Conservation (phyloP, 2,797 vertebrate genomes). For the Vireo griseus region DNA sequence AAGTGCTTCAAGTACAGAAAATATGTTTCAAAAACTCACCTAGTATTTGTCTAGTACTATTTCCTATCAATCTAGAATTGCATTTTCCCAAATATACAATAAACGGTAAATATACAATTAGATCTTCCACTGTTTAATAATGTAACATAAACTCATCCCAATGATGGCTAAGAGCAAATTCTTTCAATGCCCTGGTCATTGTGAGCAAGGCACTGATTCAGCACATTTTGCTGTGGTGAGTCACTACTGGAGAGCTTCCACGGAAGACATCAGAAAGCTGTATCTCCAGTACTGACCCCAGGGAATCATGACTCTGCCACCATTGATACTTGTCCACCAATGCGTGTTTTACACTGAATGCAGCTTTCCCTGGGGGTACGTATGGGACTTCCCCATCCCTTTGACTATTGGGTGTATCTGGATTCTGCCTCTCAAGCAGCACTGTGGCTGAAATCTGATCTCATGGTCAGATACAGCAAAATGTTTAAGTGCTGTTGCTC, state of each 20-base stretch:
- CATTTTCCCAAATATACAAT: not conserved
- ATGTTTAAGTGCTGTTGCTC: not conserved
- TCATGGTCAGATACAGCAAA: not conserved
- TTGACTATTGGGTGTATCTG: not conserved
- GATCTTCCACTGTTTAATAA: not conserved
- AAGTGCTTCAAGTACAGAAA: not conserved
- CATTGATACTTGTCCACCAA: conserved; percentile 2
- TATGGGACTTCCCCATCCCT: not conserved
- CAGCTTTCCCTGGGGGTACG: not conserved
- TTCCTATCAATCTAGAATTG: not conserved
- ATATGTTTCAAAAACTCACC: not conserved
- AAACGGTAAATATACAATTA: not conserved
- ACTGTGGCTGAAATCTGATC: not conserved
- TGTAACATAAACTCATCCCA: not conserved
- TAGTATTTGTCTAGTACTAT: not conserved
- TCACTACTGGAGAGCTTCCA: conserved; percentile 14
- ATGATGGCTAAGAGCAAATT: not conserved
- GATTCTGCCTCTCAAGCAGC: not conserved
- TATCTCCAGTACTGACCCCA: not conserved
- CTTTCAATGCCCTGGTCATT: not conserved
- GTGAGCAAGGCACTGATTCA: not conserved
- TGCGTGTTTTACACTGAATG: not conserved
- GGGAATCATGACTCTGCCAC: conserved; percentile 28
- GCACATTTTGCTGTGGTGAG: not conserved
- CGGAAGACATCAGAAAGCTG: conserved; percentile 12